Base-by-base conservation (phyloP, 1,140 invertebrate genomes). In the Solen grandis region DNA sequence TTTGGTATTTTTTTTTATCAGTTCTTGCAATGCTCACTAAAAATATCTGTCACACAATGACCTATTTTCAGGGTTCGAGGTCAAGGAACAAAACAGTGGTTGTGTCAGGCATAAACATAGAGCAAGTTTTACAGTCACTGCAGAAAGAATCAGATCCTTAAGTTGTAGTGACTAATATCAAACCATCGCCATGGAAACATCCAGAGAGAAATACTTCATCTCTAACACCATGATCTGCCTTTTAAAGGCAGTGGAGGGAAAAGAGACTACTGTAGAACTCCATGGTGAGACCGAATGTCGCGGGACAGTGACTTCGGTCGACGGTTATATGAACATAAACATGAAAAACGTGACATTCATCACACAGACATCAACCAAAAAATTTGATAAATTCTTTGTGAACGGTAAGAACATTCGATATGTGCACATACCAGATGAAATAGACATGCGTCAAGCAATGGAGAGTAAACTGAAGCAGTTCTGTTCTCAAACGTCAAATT, bases 241-340 rank as follows among this genome's bases (percentile, higher is more conserved):
- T 81, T 89, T 95, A 62, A 94, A 94, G 92, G 93, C 94, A 57
- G 90, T 95, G 10, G 92, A 94, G 91, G 94, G 94, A n/a, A 90
- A 94, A 87, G 93, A 91, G 84, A 94, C 94, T 5, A 95, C 93
- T n/a, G 91, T 96, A 22, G 95, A 96, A 89, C 89, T 95, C 35
- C 91, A 94, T 76, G 95, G 95, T 89, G 95, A 95, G 86, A 91
- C 93, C 8, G 93, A 91, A 83, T 90, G 95, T 68, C 94, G 92
- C 84, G 95, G 95, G 41, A 86, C 80, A 35, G 90, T 95, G 22
- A 87, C 91, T 14, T 84, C 93, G 54, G 93, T 95, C 16, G 95
- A 95, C 90, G 94, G 94, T 94, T 95, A 88, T 85, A 95, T 95
- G 95, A 95, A 95, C 85, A 88, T 95, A 50, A 91, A 93, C n/a